Evolutionary conservation across 2,888 invertebrate species (phyloP), one percentile per base, ranked within the genome.

Genomic region (Drosophila koepferae): DNA sequence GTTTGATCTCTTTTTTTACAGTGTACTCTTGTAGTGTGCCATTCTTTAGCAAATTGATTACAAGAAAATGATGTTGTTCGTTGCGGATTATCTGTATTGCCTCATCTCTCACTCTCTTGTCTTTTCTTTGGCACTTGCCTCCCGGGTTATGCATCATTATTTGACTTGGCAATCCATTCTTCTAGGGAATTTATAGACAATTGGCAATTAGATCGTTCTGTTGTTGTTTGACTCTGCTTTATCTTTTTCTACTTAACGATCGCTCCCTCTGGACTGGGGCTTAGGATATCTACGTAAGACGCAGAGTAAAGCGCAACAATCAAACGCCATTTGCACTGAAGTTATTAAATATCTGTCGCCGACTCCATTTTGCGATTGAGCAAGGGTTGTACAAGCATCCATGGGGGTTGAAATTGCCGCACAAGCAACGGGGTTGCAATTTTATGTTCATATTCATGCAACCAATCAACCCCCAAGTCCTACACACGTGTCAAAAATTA

Each of bases 91-190:
- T 84, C 84, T 78, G 48, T 54, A 63, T 69, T 70, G 84, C 67
- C 59, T 60, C 75, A 83, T 82, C 86, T 83, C 51, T 12, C 9
- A 41, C 38, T 51, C 41, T 16, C 12, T 40, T 14, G 5, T 16
- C 10, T 18, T n/a, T n/a, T 14, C 48, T 49, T 56, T 67, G 46
- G 38, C 68, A 63, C 61, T 79, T 56, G 67, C 55, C 66, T 51
- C 46, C 34, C 23, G 72, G 74, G 85, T 81, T 89, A 89, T 85
- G 89, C 84, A 89, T 85, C 89, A 79, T 87, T 89, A 81, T 82
- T 89, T 75, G 87, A 84, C 78, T 83, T 88, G 89, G 77, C 86
- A 75, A 73, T 56, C 59, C 38, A 59, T 67, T 59, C 59, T 44
- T 63, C 14, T 28, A 40, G 34, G 38, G 44, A 38, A 44, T 56